These are phyloP conservation scores for Trissonchulus latispiculum DNA, from an alignment of 2,888 invertebrate genomes.

Conservation along the genomic window DNA sequence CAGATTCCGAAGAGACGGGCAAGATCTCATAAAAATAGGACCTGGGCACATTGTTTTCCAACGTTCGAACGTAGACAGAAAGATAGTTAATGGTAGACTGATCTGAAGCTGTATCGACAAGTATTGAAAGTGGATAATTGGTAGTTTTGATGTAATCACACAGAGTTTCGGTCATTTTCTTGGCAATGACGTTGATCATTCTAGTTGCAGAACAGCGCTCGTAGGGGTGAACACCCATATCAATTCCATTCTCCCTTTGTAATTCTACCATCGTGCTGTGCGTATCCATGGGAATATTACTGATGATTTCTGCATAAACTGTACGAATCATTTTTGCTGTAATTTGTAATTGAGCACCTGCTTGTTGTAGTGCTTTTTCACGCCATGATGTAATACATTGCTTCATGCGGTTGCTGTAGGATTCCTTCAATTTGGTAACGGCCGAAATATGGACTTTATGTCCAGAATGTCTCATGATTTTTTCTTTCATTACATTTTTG, in stretches of 20 bases:
- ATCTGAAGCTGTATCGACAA: constrained; percentile 1
- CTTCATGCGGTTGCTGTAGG: background rate
- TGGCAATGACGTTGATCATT: background rate
- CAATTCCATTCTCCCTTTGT: background rate
- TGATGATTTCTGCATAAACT: background rate
- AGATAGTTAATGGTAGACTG: background rate
- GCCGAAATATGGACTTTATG: background rate
- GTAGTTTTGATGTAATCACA: background rate
- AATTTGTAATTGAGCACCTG: background rate
- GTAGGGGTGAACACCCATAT: background rate
- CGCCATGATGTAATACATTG: background rate
- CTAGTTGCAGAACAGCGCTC: background rate
- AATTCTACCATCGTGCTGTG: background rate
- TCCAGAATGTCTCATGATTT: background rate
- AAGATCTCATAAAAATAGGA: constrained; percentile 4
- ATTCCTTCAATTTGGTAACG: background rate
- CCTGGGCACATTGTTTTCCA: constrained; percentile 4
- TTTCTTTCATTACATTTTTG: background rate
- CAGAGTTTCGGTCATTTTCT: background rate
- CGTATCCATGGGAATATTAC: background rate
- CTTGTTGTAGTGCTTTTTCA: background rate
- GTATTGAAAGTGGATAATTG: background rate
- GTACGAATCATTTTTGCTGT: constrained; percentile 3
- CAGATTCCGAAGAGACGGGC: background rate
- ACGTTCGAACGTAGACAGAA: background rate